Evolutionary conservation across 2,113 vertebrate genomes (phyloP), one percentile per base, ranked within the genome.

Genomic region (Varanus salvator): DNA sequence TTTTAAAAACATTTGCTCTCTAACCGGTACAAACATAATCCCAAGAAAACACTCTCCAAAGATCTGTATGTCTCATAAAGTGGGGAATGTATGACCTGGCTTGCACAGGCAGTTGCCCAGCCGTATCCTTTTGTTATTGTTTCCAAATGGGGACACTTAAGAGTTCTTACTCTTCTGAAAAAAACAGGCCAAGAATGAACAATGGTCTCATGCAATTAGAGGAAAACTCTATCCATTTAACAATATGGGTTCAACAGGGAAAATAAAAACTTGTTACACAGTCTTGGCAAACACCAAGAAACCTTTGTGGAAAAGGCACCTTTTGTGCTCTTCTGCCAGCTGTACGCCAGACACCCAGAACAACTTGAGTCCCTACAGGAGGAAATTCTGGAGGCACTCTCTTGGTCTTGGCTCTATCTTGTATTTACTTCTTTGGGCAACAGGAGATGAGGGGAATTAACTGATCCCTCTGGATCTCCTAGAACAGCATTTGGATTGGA

Each of bases 101-200:
- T 92, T 93, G 87, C 86, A 90, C 84, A 93, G 92, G 93, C 92
- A 91, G 93, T 95, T 95, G 94, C 92, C 95, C 91, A 11, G 90
- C 93, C 92, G 92, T 94, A 94, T 95, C 92, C 92, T 93, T 94
- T 93, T 91, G 68, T 96, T 95, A 96, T 96, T 95, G 92, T 96
- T 96, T 95, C 95, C 94, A 96, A 94, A 95, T 96, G 93, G 94
- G 93, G 52, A 60, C 54, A 71, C 34, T 85, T 68, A 86, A 93
- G 90, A 93, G 89, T 94, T 93, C 85, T 94, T 92, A 69, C 92
- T 96, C 90, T 92, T 88, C 91, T 91, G 89, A 69, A 91, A 92
- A 95, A 95, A 64, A 50, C 90, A 94, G 95, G 88, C 95, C 95
- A 96, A 95, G 92, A 94, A 88, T 91, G 90, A 92, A 92, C 89